Conservation (phyloP, 2,113 vertebrate species). For the Sporophila hypoxantha region DNA sequence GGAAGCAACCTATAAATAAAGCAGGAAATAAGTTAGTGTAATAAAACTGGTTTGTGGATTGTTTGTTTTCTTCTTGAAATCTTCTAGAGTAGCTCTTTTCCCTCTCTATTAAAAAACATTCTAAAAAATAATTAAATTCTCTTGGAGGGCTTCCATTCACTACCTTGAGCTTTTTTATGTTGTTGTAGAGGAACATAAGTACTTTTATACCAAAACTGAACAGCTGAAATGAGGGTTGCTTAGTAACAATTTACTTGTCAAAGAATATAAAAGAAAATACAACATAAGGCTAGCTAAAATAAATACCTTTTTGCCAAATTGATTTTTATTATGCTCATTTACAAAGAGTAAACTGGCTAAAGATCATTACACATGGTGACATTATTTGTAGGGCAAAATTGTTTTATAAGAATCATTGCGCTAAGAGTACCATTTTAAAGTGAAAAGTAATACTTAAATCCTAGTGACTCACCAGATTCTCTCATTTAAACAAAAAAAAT, state of each 20-base stretch:
- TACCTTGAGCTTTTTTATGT: background rate
- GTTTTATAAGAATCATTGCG: background rate
- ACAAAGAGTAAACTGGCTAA: constrained; percentile 8
- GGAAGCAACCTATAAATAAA: background rate
- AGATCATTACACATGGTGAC: background rate
- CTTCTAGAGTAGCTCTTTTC: background rate
- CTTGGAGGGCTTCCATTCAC: background rate
- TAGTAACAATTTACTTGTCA: constrained; percentile 7
- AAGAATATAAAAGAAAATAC: constrained; percentile 5
- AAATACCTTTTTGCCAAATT: constrained; percentile 1
- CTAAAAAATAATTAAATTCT: background rate
- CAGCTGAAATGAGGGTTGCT: background rate
- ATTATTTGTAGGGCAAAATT: background rate
- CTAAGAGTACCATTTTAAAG: background rate
- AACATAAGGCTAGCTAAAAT: constrained; percentile 4
- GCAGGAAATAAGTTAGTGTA: background rate
- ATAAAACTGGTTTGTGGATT: background rate
- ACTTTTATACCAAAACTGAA: background rate
- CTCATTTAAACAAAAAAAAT: constrained; percentile 21
- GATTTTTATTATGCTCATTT: background rate
- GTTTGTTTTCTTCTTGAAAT: background rate
- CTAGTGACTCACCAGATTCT: constrained; percentile 24
- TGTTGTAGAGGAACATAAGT: background rate
- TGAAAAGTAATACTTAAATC: background rate
- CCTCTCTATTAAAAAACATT: background rate